These are phyloP conservation scores for Apamea crenata DNA, from an alignment of 2,888 invertebrate species.

Conservation along the genomic window DNA sequence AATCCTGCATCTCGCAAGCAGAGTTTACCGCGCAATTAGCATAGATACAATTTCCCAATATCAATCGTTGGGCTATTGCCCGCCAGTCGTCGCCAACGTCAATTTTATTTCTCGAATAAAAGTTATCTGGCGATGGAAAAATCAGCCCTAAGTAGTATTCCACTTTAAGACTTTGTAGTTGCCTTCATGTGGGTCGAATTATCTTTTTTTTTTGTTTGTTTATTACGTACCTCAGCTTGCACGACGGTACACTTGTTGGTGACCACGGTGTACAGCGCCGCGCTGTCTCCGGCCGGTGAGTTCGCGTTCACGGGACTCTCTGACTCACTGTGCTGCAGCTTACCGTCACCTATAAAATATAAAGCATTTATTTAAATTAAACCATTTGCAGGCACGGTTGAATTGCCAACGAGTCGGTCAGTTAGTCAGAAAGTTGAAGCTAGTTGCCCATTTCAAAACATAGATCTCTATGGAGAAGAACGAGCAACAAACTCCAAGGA, in stretches of 20 bases:
- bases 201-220: background rate
- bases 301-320: conserved; percentile 76
- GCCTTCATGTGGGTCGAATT: background rate
- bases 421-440: background rate
- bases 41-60: no score
- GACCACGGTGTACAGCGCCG: conserved; percentile 77
- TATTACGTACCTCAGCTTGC: conserved; percentile 78
- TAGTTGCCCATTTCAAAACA: background rate
- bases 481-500: background rate
- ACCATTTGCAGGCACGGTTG: background rate
- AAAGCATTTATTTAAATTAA: background rate
- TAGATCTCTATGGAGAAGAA: no score
- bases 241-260: conserved; percentile 82
- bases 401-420: background rate
- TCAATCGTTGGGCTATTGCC: no score
- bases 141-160: no score
- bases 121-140: no score
- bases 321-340: conserved; percentile 69
- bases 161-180: no score
- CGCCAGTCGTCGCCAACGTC: no score
- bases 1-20: no score
- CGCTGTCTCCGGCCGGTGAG: conserved; percentile 83
- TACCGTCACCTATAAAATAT: conserved; percentile 77
- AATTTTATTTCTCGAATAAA: no score
- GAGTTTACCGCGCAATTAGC: no score